phyloP scores from a whole-genome alignment of 2,113 vertebrate species.

The Cepphus grylle region DNA sequence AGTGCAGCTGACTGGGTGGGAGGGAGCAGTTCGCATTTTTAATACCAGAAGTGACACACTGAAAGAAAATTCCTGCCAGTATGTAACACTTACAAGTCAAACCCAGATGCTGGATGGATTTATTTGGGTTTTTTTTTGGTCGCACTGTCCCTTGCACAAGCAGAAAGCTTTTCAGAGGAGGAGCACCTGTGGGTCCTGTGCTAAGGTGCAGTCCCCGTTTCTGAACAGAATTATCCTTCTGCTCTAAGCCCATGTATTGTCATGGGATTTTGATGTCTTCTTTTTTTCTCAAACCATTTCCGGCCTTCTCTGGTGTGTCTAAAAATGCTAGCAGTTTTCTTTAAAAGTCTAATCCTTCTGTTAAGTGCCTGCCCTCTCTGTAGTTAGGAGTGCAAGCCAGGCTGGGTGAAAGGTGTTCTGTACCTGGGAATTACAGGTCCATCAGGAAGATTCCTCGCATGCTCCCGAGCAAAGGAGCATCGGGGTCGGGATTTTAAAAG shows the following conservation, averaged over 20 bases:
- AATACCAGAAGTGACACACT: background rate
- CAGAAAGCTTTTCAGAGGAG: background rate
- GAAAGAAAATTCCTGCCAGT: background rate
- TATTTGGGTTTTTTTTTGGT: background rate
- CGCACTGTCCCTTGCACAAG: background rate
- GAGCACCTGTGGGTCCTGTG: background rate
- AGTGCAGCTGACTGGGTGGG: conserved; percentile 28
- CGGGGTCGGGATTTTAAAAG: background rate
- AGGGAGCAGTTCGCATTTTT: background rate
- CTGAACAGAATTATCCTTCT: background rate
- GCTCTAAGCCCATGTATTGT: background rate
- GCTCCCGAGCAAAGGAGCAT: rapidly evolving
- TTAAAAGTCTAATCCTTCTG: background rate
- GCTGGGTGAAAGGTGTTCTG: background rate
- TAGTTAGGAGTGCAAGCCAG: background rate
- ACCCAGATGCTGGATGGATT: background rate
- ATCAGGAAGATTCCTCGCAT: background rate
- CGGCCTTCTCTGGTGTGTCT: background rate
- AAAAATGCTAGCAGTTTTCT: background rate
- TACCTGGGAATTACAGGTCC: background rate
- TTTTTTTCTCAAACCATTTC: background rate
- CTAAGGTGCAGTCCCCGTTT: background rate
- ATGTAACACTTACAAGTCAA: background rate
- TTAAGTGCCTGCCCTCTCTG: background rate
- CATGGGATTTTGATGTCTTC: background rate